Percentiles rank a stretch among this genome's conserved stretches.
These are phyloP conservation scores for Coendou prehensilis DNA, from an alignment of 2,797 vertebrate species.

Conservation along the genomic window DNA sequence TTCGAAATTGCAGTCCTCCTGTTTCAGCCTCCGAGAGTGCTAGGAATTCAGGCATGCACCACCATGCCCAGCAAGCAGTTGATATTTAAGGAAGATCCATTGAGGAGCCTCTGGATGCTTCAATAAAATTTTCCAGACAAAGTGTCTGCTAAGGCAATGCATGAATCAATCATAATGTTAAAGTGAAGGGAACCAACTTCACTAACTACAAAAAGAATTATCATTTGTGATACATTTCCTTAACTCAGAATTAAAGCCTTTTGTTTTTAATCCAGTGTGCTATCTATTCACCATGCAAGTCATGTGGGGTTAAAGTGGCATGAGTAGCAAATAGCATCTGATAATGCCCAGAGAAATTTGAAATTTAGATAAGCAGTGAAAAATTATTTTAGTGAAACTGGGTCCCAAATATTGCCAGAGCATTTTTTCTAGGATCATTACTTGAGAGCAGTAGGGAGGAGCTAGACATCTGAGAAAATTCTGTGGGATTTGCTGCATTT, in stretches of 20 bases:
- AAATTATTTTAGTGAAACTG: fast-evolving
- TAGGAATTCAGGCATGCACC: not conserved
- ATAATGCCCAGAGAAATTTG: no score
- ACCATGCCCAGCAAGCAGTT: not conserved
- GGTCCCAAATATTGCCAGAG: fast-evolving
- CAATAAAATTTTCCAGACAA: not conserved
- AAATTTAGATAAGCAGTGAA: not conserved
- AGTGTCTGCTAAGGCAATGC: not conserved
- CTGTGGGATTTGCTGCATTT: not conserved
- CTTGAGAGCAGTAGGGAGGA: not conserved
- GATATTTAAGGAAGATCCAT: not conserved
- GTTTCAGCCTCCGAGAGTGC: not conserved
- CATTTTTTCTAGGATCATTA: not conserved
- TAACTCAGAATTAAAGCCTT: not conserved
- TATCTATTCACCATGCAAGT: not conserved
- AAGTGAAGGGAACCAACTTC: not conserved
- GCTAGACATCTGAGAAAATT: fast-evolving
- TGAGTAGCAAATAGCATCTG: not conserved
- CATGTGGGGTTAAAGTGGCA: not conserved
- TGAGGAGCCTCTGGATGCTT: fast-evolving
- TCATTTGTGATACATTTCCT: not conserved
- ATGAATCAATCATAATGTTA: fast-evolving
- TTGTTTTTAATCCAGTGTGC: not conserved
- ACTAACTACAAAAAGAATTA: fast-evolving
- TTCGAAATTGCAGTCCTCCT: not conserved